Evolutionary conservation across 1,140 invertebrate genomes (phyloP).

Genomic region (Drosophila murphyi): DNA sequence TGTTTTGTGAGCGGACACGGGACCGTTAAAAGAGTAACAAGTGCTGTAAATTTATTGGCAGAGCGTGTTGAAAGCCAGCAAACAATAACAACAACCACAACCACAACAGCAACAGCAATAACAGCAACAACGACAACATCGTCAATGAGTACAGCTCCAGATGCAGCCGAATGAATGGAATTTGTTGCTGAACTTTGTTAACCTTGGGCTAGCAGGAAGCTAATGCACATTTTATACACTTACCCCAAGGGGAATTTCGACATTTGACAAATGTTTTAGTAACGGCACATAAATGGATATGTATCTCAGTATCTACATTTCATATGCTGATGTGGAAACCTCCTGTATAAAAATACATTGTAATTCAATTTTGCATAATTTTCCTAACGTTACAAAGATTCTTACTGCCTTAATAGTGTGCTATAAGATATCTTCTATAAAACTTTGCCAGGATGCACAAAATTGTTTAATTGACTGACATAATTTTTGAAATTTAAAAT

Average conservation of each 20-base stretch:
- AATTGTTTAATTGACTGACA: too few relatives aligned
- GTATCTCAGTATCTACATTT: background rate
- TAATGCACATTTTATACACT: conserved; percentile 69
- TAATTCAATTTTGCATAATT: too few relatives aligned
- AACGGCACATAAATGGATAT: background rate
- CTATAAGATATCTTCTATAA: too few relatives aligned
- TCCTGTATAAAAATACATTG: too few relatives aligned
- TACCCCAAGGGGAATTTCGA: background rate
- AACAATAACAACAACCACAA: conserved; percentile 49
- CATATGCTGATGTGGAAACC: background rate
- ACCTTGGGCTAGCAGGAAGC: conserved; percentile 75
- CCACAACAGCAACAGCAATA: conserved; percentile 24
- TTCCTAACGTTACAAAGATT: too few relatives aligned
- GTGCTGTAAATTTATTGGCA: conserved; percentile 80
- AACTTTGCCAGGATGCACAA: too few relatives aligned
- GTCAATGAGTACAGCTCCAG: conserved; percentile 64
- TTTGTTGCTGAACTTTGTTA: conserved; percentile 74
- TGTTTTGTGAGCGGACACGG: conserved; percentile 70
- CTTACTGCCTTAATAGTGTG: too few relatives aligned
- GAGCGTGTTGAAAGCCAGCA: conserved; percentile 79
- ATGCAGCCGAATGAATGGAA: conserved; percentile 73
- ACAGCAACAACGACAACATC: conserved; percentile 54
- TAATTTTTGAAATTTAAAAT: too few relatives aligned
- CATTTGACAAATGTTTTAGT: conserved; percentile 7
- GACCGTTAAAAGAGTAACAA: conserved; percentile 80